Evolutionary conservation across 92 coral and sea anemone genomes (phyloP), one percentile per base, ranked within the genome.

Genomic region (Paragorgia papillata): DNA sequence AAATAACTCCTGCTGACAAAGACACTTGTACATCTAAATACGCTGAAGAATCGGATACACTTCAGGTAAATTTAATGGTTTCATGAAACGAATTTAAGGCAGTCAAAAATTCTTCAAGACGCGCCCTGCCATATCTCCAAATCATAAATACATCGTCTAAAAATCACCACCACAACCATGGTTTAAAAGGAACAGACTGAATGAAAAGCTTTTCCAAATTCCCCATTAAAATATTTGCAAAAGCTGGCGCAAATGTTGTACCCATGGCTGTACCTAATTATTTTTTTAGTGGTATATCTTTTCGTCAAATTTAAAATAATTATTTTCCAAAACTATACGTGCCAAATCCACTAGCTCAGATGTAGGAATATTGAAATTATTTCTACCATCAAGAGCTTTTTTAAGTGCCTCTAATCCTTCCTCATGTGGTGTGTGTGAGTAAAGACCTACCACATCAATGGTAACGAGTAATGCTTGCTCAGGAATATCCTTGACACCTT

Each of bases 111-210:
- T 44, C 9, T 19, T 75, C 57, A 2, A 76, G 48, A 24, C 13
- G 62, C 60, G 0, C 75, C 71, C 43, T 54, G 21, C 62, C 68
- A 64, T 65, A 48, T 34, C n/a, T 70, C 87, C 87, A 77, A 7
- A 77, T 53, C 66, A 76, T 57, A 60, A 83, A 83, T 32, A 75
- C 37, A 50, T 83, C 84, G 58, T 79, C 84, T 27, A 79, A 65
- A 37, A 37, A 37, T 46, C 53, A 15, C 53, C 9, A 46, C 53
- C n/a, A 46, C 9, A 46, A n/a, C 53, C 53, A 46, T 46, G 53
- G 53, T 46, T 46, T 46, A 7, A 46, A 46, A 7, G 53, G n/a
- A 46, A 15, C n/a, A 7, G 53, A 46, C 2, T 46, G 53, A 15
- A 46, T 46, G n/a, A 46, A 46, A 46, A 7, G 53, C 9, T 46